Evolutionary conservation across 2,113 vertebrate species (phyloP), one percentile per base, ranked within the genome.

Genomic region (Pontoporia blainvillei): DNA sequence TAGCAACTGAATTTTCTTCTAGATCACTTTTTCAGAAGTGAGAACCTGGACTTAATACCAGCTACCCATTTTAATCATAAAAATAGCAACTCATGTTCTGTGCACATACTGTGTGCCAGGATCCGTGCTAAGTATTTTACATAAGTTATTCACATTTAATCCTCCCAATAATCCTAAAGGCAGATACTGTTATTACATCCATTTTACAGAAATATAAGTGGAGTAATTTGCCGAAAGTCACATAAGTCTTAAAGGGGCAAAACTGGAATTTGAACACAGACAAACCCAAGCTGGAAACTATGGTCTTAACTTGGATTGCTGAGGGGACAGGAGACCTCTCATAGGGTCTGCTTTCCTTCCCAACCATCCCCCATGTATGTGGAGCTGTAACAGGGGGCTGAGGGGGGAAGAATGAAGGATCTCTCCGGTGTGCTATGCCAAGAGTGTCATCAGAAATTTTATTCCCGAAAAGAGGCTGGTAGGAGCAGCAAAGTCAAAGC

Each of bases 71-170:
- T 79, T 62, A 89, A 49, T 91, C 52, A 52, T 85, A 79, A 84
- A 91, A 91, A 52, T 61, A 96, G 71, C 36, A 85, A 41, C 29
- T 66, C 76, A 57, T 36, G 13, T 97, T 93, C 54, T 84, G 9
- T 97, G 9, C 7, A 46, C 54, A 72, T 64, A 17, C 27, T n/a
- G 31, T 39, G 11, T 81, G 31, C 34, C 31, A 34, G 5, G 7
- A 5, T 52, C 31, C 2, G 25, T 64, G 72, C 46, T 93, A 83
- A 83, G 8, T 67, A 86, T 64, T 93, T 85, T 84, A 61, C 0
- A 20, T 71, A 79, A 67, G 27, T 90, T 91, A 13, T 79, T 79
- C 31, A 59, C 83, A 69, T 91, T 95, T 85, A 82, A 52, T 81
- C 36, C 5, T 85, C 18, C 31, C 12, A 89, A 20, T 54, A 94